Evolutionary conservation across 2,113 vertebrate species (phyloP).

Genomic region (Megaleporinus macrocephalus): DNA sequence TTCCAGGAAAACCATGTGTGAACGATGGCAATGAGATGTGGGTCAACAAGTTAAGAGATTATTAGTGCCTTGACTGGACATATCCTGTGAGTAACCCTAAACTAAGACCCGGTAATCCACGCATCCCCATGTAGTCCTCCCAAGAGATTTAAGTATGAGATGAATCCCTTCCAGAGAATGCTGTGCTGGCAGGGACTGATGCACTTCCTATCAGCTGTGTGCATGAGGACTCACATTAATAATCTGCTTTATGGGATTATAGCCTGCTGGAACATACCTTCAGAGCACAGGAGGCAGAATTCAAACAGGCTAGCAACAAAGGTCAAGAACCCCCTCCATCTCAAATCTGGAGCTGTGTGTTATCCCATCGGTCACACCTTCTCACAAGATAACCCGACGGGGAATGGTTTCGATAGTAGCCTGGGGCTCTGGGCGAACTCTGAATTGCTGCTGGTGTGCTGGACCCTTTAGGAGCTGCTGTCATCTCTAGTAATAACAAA

Average conservation of each 20-base stretch:
- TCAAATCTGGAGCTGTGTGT: background rate
- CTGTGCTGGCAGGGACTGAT: background rate
- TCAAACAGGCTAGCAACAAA: background rate
- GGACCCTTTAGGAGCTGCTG: too few relatives aligned
- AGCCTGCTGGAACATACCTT: background rate
- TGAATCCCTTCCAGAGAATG: background rate
- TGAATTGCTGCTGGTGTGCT: background rate
- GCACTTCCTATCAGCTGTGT: background rate
- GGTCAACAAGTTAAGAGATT: background rate
- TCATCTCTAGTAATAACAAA: too few relatives aligned
- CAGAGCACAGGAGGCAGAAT: background rate
- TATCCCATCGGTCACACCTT: constrained; percentile 10
- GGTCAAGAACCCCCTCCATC: background rate
- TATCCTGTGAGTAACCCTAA: background rate
- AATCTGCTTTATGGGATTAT: constrained; percentile 14
- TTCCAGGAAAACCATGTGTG: background rate
- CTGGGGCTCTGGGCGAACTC: background rate
- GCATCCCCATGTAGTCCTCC: background rate
- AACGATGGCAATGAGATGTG: background rate
- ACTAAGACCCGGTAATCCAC: background rate
- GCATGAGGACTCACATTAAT: background rate
- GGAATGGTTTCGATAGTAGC: background rate
- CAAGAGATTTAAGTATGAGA: background rate
- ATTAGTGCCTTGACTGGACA: background rate
- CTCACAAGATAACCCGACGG: background rate